These are phyloP conservation scores for Acromyrmex heyeri DNA, from an alignment of 1,140 invertebrate genomes.

Conservation along the genomic window DNA sequence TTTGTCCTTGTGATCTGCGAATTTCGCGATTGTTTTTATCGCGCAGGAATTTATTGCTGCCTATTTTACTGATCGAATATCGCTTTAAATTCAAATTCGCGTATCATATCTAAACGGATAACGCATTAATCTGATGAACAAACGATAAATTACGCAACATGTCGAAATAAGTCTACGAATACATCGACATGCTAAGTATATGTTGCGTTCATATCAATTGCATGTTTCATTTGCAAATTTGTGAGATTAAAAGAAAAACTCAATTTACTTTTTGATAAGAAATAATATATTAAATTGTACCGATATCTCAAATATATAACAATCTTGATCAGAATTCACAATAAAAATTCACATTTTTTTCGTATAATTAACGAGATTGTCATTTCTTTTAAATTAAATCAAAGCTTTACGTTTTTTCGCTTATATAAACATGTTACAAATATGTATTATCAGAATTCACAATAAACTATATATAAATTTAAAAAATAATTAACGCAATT, in stretches of 20 bases:
- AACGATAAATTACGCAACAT: not conserved
- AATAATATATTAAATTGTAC: not conserved
- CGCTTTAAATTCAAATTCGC: not conserved
- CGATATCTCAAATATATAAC: not conserved
- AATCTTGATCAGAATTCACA: not conserved
- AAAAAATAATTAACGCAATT: not conserved
- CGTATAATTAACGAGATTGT: not conserved
- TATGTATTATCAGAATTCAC: too few species aligned
- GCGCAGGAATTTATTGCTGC: not conserved
- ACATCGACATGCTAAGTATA: not conserved
- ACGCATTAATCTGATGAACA: not conserved
- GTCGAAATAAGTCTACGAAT: not conserved
- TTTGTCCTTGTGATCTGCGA: too few species aligned
- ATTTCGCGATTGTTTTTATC: not conserved
- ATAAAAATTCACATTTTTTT: not conserved
- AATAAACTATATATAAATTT: too few species aligned
- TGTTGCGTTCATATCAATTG: too few species aligned
- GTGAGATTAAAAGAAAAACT: not conserved
- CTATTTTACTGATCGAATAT: conserved; percentile 4
- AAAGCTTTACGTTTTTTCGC: too few species aligned
- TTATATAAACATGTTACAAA: too few species aligned
- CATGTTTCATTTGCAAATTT: too few species aligned
- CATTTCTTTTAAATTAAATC: too few species aligned
- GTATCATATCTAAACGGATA: not conserved
- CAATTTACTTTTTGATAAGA: not conserved